Base-by-base conservation (phyloP, 2,113 vertebrate species). In the Tympanuchus pallidicinctus region DNA sequence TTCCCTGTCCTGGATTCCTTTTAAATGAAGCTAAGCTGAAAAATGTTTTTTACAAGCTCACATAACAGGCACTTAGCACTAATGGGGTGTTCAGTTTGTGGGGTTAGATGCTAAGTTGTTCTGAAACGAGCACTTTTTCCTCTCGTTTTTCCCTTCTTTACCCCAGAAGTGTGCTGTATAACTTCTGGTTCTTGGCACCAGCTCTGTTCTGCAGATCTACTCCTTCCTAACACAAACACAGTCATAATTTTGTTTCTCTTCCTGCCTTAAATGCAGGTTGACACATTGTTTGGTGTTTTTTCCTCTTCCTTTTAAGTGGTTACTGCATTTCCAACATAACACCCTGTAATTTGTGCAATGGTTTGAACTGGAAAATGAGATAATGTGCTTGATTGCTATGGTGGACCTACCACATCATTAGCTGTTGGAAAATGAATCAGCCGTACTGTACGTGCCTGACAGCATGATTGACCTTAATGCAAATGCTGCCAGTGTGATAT, bases 121-220 rank as follows among this genome's bases (percentile, higher is more conserved):
- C 28, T 52, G 28, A 89, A 92, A 75, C 65, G 76, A 71, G 6
- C 1, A 4, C 3, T 38, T 66, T 57, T 28, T 60, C 8, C 57
- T 43, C 38, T 57, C 11, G 14, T 8, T 3, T 67, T 85, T 32
- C 20, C 20, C 6, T 47, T 8, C 43, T 13, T 7, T 34, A 40
- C 22, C 3, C 5, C 1, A 0, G 0, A 9, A 43, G 2, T 3
- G 6, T 45, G 18, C 17, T 6, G 32, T 63, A 38, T 38, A 56
- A 14, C 24, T 48, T 71, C 45, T 32, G 28, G 22, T 69, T 3
- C 63, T 34, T 80, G 48, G 11, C 40, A 65, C 36, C 48, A 69
- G 0, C 9, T 72, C 59, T 8, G 2, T 52, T 45, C 27, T 43
- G 9, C 36, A 34, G 57, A 50, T 78, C 22, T 50, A 8, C 57